A percentile compares a stretch with the other conserved stretches of the same genome.
Evolutionary conservation across 2,113 vertebrate genomes (phyloP).

Genomic region (Apistogramma diplotaenia): DNA sequence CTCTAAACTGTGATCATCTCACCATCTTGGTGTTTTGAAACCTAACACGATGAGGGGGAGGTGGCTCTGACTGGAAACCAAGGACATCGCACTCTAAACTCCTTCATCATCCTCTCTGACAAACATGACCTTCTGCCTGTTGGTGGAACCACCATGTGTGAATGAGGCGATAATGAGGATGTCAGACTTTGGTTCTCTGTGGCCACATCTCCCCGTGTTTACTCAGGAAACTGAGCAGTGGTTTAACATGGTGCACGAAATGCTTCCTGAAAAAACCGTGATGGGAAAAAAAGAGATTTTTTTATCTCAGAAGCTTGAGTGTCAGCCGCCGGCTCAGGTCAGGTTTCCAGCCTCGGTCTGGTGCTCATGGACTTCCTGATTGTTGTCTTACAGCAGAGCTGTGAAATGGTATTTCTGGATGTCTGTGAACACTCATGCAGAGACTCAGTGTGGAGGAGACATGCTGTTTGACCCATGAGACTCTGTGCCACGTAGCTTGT

Average conservation of each 20-base stretch:
- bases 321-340: background rate
- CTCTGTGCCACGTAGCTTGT: background rate
- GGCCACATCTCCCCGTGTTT: background rate
- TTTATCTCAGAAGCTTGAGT: background rate
- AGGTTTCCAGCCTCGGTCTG: background rate
- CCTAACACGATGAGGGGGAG: too few relatives aligned
- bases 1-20: too few relatives aligned
- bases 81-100: too few relatives aligned
- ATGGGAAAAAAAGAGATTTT: background rate
- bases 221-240: background rate
- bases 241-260: rapidly evolving
- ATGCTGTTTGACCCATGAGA: background rate
- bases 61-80: too few relatives aligned
- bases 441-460: background rate
- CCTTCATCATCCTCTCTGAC: too few relatives aligned
- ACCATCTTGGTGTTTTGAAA: too few relatives aligned
- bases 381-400: background rate
- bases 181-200: background rate
- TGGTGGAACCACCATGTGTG: background rate
- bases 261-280: background rate
- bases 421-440: background rate
- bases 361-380: background rate
- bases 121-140: too few relatives aligned
- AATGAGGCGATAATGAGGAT: background rate
- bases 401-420: background rate